Evolutionary conservation across 1,140 invertebrate species (phyloP).

Genomic region (Arion vulgaris): DNA sequence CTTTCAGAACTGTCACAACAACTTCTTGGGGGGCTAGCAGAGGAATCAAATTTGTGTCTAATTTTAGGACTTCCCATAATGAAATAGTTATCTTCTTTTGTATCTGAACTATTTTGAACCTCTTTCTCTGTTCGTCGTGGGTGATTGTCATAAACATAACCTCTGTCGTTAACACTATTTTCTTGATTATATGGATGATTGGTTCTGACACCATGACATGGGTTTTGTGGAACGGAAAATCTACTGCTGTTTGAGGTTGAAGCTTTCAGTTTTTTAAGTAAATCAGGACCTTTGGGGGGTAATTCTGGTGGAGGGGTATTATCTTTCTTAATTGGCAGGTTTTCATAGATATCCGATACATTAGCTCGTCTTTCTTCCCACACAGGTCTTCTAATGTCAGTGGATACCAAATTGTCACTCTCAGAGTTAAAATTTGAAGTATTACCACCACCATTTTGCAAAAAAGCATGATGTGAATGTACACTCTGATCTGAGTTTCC

Average conservation of each 20-base stretch:
- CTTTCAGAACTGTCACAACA: neutral
- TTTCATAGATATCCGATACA: conserved; percentile 57
- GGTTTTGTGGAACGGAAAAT: neutral
- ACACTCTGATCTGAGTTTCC: neutral
- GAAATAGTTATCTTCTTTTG: conserved; percentile 54
- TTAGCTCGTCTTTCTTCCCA: conserved; percentile 2
- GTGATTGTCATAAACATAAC: conserved; percentile 28
- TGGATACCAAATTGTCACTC: conserved; percentile 10
- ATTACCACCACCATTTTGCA: neutral
- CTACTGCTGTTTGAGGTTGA: conserved; percentile 35
- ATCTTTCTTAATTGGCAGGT: conserved; percentile 48
- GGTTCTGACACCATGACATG: conserved; percentile 38
- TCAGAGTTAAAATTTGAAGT: neutral
- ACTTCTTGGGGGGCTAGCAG: conserved; percentile 9
- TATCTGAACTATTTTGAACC: conserved; percentile 21
- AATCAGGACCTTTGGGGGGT: conserved; percentile 65
- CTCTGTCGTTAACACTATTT: conserved; percentile 4
- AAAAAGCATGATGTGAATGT: neutral
- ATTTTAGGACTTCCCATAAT: conserved; percentile 58
- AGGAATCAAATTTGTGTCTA: conserved; percentile 22
- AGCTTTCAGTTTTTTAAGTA: conserved; percentile 48
- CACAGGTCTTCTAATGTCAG: neutral
- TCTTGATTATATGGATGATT: neutral
- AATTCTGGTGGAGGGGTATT: conserved; percentile 58
- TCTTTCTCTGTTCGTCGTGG: conserved; percentile 7